Base-by-base conservation (phyloP, 2,888 invertebrate genomes). In the Branchellion lobata region DNA sequence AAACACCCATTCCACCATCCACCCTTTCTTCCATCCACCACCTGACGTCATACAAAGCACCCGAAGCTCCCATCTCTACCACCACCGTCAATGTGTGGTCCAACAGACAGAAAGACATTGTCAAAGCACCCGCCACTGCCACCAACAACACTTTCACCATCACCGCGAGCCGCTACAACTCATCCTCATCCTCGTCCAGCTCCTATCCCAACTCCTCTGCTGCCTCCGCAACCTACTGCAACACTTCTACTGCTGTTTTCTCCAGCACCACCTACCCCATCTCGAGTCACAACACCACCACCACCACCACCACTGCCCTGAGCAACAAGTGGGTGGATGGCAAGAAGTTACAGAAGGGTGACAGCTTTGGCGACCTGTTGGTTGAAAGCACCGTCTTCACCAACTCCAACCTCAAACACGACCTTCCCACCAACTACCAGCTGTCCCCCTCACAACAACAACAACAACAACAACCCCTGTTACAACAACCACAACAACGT, bases 371-470 rank as follows among this genome's bases (percentile, higher is more conserved):
- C 2, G 31, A 69, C 34, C 29, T 69, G 5, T 11, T 69, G n/a
- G 31, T 11, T 5, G 69, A 69, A 27, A 34, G 69, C 11, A 29
- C 69, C 21, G 69, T 69, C 27, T 33, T 69, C 34, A 69, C 69
- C 21, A 69, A 69, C 29, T 69, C 69, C 5, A 77, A 47, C 27
- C 40, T 73, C 73, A 73, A 73, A 14, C 5, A 40, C 73, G 27
- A 73, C 36, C 34, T 24, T 11, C 29, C 5, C 2, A 65, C 14
- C 77, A 27, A 14, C 33, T 57, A 31, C 2, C 29, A 34, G n/a
- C 29, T 21, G 11, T 53, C 29, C 27, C 29, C n/a, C 29, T 27
- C 47, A 53, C 21, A 51, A 21, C 2, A 2, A 51, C 27, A 14
- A 31, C 51, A 40, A 29, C 53, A 51, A 27, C 51, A 11, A 75